These are phyloP conservation scores for Cebuella pygmaea DNA, from an alignment of 2,797 vertebrate species.

Conservation along the genomic window DNA sequence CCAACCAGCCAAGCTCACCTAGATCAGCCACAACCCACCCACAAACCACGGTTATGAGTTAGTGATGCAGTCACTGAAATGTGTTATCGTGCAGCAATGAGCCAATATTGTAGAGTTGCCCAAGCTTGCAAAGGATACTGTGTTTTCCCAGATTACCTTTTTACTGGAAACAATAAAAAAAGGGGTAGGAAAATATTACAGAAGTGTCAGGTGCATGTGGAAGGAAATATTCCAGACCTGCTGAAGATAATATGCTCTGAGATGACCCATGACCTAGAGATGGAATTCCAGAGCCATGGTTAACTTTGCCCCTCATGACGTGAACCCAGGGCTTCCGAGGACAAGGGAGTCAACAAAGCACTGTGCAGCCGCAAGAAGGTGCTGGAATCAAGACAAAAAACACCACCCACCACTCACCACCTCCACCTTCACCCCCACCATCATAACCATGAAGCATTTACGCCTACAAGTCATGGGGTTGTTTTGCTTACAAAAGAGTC, in stretches of 20 bases:
- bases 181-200: neutral
- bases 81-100: neutral
- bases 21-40: neutral
- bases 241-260: neutral
- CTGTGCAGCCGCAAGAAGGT: neutral
- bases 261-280: no score
- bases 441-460: neutral
- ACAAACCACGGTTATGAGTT: neutral
- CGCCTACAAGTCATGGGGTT: accelerated
- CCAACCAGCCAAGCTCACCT: neutral
- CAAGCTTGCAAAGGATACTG: neutral
- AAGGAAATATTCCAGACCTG: neutral
- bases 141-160: neutral
- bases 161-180: neutral
- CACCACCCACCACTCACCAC: neutral
- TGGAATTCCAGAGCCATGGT: neutral
- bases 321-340: neutral
- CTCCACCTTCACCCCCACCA: neutral
- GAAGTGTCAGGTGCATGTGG: neutral
- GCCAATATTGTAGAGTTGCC: neutral
- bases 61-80: neutral
- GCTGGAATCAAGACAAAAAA: neutral
- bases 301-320: neutral
- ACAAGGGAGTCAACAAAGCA: neutral
- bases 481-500: neutral